phyloP scores from a whole-genome alignment of 2,888 invertebrate species.

The Tiliacea aurago region DNA sequence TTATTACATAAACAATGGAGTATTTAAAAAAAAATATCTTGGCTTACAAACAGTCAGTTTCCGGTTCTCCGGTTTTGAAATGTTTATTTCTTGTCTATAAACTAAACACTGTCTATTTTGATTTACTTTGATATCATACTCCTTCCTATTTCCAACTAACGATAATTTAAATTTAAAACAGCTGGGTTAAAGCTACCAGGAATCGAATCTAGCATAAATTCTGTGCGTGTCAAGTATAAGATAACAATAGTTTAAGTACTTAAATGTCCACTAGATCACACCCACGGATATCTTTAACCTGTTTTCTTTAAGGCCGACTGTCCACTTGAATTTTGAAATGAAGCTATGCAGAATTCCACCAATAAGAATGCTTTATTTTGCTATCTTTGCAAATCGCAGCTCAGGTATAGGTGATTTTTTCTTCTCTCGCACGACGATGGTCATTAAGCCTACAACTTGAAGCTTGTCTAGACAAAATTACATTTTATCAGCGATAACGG shows the following conservation, averaged over 20 bases:
- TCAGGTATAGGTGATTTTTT: background rate
- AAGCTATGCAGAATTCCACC: background rate
- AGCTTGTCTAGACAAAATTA: background rate
- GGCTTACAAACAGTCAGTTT: background rate
- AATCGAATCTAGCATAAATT: slow-evolving; percentile 45
- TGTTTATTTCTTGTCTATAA: slow-evolving; percentile 6
- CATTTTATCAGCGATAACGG: background rate
- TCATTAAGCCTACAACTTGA: background rate
- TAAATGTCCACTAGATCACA: slow-evolving; percentile 36
- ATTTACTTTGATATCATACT: slow-evolving; percentile 21
- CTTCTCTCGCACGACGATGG: background rate
- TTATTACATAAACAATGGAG: background rate
- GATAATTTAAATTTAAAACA: slow-evolving; percentile 15
- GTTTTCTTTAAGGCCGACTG: background rate
- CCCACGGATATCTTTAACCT: slow-evolving; percentile 35
- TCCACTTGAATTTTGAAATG: background rate
- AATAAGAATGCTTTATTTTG: background rate
- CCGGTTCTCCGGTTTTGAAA: background rate
- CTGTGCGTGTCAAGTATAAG: slow-evolving; percentile 32
- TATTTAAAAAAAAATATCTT: background rate
- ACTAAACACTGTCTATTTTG: slow-evolving; percentile 22
- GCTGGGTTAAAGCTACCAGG: slow-evolving; percentile 8
- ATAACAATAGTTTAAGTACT: slow-evolving; percentile 48
- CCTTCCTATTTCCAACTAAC: background rate
- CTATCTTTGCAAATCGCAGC: background rate